phyloP scores from a whole-genome alignment of 2,113 vertebrate species.

The Orcinus orca region DNA sequence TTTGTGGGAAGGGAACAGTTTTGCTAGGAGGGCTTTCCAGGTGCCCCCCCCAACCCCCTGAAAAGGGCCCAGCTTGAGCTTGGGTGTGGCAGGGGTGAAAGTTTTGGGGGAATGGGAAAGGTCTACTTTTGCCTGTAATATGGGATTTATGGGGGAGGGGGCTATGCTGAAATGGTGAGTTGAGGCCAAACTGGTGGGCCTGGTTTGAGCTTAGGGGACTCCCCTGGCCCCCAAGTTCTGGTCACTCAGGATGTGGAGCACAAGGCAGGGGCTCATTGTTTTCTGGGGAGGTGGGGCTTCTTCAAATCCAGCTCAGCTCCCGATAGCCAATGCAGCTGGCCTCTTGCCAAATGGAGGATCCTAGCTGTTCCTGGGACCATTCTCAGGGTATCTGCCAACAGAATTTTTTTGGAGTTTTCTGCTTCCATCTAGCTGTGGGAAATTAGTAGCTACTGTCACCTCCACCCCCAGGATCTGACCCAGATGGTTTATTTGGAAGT shows the following conservation, averaged over 20 bases:
- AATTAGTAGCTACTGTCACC: background rate
- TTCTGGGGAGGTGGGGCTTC: background rate
- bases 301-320: background rate
- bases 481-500: background rate
- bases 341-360: background rate
- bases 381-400: background rate
- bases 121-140: background rate
- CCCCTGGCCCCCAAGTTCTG: rapidly evolving
- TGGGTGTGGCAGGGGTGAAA: background rate
- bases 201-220: background rate
- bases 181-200: background rate
- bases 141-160: background rate
- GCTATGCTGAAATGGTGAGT: background rate
- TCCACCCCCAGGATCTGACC: background rate
- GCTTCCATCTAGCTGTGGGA: background rate
- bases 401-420: background rate
- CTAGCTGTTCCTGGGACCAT: background rate
- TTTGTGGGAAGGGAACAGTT: background rate
- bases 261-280: background rate
- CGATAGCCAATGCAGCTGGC: background rate
- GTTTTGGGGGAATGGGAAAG: background rate
- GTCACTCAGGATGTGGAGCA: background rate
- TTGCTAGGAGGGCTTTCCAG: background rate
- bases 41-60: background rate
- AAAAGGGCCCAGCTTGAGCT: background rate